Conservation (phyloP, 1,140 invertebrate species). For the Rhopalosiphum maidis region DNA sequence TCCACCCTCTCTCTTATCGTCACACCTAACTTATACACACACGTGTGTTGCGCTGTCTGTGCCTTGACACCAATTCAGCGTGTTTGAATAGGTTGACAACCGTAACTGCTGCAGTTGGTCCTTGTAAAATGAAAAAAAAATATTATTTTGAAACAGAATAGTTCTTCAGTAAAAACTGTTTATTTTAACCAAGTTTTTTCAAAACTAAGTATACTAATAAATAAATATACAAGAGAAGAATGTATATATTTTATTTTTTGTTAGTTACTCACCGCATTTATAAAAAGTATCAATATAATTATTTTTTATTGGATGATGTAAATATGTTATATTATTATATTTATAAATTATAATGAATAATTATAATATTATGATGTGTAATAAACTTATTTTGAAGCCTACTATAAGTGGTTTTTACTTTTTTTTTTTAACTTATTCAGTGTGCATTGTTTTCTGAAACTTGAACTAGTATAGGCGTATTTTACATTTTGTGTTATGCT, state of each 20-base stretch:
- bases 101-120: conserved; percentile 34
- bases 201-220: background rate
- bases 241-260: background rate
- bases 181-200: background rate
- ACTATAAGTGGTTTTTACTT: background rate
- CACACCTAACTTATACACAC: background rate
- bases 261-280: background rate
- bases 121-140: conserved; percentile 33
- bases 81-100: conserved; percentile 51
- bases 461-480: background rate
- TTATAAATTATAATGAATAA: too few relatives aligned
- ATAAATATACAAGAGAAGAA: background rate
- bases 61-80: conserved; percentile 46
- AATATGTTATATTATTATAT: background rate
- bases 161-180: background rate
- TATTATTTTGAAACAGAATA: conserved; percentile 22
- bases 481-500: background rate
- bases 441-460: background rate
- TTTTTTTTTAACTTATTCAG: background rate
- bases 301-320: background rate
- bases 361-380: background rate
- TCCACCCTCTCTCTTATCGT: conserved; percentile 3
- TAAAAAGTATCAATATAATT: background rate
- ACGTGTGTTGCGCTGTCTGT: conserved; percentile 39
- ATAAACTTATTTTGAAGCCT: background rate